Evolutionary conservation across 2,888 invertebrate genomes (phyloP), one percentile per base, ranked within the genome.

Genomic region (Apodemia zela): DNA sequence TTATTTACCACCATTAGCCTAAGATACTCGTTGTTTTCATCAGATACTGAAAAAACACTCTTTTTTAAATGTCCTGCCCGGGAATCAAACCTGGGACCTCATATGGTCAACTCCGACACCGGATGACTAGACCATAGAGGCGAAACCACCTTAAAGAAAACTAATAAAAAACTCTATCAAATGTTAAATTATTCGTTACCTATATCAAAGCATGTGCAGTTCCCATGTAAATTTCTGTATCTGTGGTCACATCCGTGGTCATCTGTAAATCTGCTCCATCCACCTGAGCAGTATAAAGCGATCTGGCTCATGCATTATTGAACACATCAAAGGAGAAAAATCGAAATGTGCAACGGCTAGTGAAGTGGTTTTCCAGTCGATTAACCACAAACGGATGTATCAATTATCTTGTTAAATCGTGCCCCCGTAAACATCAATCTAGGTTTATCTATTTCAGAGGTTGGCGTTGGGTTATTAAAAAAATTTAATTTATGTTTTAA

Each of bases 311-410:
- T 88, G 88, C 85, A 88, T 87, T 89, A 88, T 88, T 89, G 83
- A 89, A 89, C 89, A 90, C 89, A 89, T 90, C 90, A 90, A 90
- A 90, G 89, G 88, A 90, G 90, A 90, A 90, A 90, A 90, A 90
- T 89, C 86, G 86, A 84, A 89, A 87, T 89, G 89, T 84, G 81
- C 89, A 89, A 67, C 84, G 87, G 79, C 78, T 77, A 84, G 90
- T 85, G 84, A 88, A 90, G 82, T 76, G 85, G 82, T 85, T 90
- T 90, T 89, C 89, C 90, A 73, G 73, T 73, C 85, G 90, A 89
- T 89, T 90, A 89, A 75, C 82, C 70, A 69, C 81, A 79, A 80
- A 75, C 76, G 79, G 81, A 80, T 82, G 81, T 85, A 85, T 87
- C 84, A 87, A 88, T 88, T 87, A 87, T 82, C 79, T 79, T 77